These are phyloP conservation scores for Nomada ruficornis DNA, from an alignment of 2,888 invertebrate genomes.

Conservation along the genomic window DNA sequence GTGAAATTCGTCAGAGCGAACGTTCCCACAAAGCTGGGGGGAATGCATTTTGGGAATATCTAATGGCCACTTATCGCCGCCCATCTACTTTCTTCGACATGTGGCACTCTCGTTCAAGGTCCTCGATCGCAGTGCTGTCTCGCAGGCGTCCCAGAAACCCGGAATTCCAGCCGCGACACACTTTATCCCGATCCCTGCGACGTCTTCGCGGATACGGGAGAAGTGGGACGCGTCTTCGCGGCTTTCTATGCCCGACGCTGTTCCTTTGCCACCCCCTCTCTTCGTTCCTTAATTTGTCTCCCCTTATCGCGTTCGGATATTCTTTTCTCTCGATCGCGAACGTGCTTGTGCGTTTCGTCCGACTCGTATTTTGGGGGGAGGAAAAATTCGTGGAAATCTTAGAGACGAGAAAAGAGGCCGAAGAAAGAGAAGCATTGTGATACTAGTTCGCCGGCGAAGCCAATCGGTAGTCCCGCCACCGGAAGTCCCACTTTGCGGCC, in stretches of 20 bases:
- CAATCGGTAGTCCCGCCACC: constrained; percentile 65
- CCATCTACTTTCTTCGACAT: constrained; percentile 81
- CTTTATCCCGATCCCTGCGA: constrained; percentile 42
- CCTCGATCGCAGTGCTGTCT: constrained; percentile 67
- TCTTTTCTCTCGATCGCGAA: background rate
- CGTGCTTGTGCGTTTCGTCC: background rate
- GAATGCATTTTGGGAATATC: constrained; percentile 54
- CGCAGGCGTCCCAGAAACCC: constrained; percentile 80
- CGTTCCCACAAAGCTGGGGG: constrained; percentile 3
- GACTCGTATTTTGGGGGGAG: constrained; percentile 1
- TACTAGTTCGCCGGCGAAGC: constrained; percentile 28
- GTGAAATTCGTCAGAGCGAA: constrained; percentile 49
- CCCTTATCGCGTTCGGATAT: background rate
- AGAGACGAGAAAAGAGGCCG: constrained; percentile 33
- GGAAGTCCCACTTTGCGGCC: constrained; percentile 74
- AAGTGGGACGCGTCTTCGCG: constrained; percentile 64
- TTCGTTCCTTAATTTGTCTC: background rate
- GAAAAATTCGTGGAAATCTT: constrained; percentile 39
- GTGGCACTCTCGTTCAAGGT: constrained; percentile 81
- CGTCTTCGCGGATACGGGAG: constrained; percentile 65
- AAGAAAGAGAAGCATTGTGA: constrained; percentile 32
- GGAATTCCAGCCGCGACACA: constrained; percentile 73
- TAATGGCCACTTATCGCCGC: constrained; percentile 76
- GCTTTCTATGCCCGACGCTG: constrained; percentile 59
- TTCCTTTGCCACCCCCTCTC: constrained; percentile 18